Evolutionary conservation across 2,113 vertebrate genomes (phyloP).

Genomic region (Xyliphius kryptos): DNA sequence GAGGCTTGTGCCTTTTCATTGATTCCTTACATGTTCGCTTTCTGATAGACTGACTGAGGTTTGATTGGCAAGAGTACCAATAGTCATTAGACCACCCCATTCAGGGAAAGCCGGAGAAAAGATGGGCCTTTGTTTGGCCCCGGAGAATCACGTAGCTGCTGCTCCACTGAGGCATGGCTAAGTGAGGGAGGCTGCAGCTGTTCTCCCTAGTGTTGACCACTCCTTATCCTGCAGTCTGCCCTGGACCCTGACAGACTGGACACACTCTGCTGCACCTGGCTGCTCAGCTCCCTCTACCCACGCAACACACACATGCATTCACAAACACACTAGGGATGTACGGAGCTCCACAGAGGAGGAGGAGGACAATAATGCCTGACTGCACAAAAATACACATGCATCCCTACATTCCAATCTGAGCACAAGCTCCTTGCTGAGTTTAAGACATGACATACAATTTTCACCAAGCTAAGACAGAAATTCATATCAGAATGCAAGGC

Average conservation of each 20-base stretch:
- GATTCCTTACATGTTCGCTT: neutral
- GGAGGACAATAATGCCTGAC: neutral
- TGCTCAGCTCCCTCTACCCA: conserved; percentile 27
- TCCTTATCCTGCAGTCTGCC: conserved; percentile 35
- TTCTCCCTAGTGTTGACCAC: conserved; percentile 45
- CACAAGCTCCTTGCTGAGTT: neutral
- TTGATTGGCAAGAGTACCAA: conserved; percentile 59
- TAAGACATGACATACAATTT: neutral
- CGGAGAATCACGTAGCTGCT: neutral
- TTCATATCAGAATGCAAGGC: no score
- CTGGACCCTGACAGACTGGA: conserved; percentile 60
- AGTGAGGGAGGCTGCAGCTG: conserved; percentile 32
- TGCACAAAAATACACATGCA: neutral
- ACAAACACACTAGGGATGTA: conserved; percentile 6
- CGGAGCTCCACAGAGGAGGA: neutral
- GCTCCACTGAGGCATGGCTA: conserved; percentile 29
- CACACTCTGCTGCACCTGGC: conserved; percentile 57
- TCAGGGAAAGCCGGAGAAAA: conserved; percentile 35
- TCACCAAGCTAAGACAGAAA: neutral
- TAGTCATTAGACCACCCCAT: conserved; percentile 49
- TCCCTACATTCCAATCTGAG: neutral
- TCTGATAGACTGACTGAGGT: conserved; percentile 51
- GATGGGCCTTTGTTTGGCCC: conserved; percentile 9
- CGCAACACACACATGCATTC: conserved; percentile 10
- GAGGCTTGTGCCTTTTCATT: neutral